A percentile compares a stretch with the other conserved stretches of the same genome.
phyloP scores from a whole-genome alignment of 2,797 vertebrate species.

The Morelia viridis region DNA sequence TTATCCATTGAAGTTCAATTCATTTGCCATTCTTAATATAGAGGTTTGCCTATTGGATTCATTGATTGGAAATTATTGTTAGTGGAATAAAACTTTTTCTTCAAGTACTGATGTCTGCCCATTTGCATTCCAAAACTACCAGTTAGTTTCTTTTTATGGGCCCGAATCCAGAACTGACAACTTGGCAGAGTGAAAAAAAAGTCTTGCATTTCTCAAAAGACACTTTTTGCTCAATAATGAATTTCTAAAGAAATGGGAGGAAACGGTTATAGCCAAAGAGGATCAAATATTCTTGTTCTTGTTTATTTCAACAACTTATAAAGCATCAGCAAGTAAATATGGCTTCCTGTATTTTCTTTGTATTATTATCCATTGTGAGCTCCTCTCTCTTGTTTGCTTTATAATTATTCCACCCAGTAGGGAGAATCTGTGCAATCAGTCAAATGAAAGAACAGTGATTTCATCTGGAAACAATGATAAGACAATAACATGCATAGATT shows the following conservation, averaged over 20 bases:
- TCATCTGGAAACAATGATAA: conserved; percentile 45
- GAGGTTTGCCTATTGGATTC: background rate
- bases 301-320: conserved; percentile 21
- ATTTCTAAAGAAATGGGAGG: conserved; percentile 1
- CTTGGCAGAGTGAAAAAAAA: background rate
- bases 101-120: background rate
- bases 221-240: background rate
- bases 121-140: background rate
- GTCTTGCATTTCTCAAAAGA: background rate
- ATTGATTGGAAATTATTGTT: background rate
- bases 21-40: background rate
- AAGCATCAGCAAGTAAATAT: conserved; percentile 25
- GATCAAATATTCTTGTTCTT: conserved; percentile 29
- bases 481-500: conserved; percentile 43
- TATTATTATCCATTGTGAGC: conserved; percentile 42
- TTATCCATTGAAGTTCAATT: background rate
- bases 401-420: conserved; percentile 43
- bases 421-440: background rate
- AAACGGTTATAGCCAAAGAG: conserved; percentile 16
- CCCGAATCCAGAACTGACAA: background rate
- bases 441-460: conserved; percentile 41
- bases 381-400: conserved; percentile 45
- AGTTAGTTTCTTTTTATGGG: background rate
- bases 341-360: conserved; percentile 46
- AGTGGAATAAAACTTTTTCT: background rate